A percentile compares a stretch with the other conserved stretches of the same genome.
phyloP scores from a whole-genome alignment of 2,888 invertebrate species.

The Cabera pusaria region DNA sequence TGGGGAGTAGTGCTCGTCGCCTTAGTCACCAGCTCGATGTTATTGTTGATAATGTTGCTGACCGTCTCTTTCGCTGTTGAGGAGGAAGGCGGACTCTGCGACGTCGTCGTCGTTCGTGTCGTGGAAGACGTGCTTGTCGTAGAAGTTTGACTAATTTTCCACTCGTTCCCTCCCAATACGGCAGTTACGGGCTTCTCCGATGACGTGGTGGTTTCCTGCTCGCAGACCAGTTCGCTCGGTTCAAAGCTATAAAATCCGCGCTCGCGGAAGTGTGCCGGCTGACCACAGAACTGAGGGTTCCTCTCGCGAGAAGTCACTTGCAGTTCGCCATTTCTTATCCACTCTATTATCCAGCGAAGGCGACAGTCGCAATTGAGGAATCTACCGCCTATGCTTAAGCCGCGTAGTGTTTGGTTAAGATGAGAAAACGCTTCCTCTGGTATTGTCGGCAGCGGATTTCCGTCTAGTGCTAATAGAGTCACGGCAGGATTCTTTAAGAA shows the following conservation, averaged over 20 bases:
- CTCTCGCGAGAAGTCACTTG: slow-evolving; percentile 96
- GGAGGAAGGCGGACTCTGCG: slow-evolving; percentile 19
- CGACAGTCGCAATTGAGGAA: slow-evolving; percentile 95
- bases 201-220: slow-evolving; percentile 60
- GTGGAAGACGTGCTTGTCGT: slow-evolving; percentile 48
- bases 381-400: slow-evolving; percentile 93
- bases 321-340: slow-evolving; percentile 93
- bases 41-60: slow-evolving; percentile 40
- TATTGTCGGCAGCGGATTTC: slow-evolving; percentile 93
- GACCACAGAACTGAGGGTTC: slow-evolving; percentile 96
- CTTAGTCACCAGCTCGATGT: slow-evolving; percentile 48
- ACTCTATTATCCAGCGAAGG: slow-evolving; percentile 94
- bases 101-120: slow-evolving; percentile 15
- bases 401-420: slow-evolving; percentile 91
- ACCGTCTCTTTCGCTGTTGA: slow-evolving; percentile 41
- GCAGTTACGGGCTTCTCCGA: slow-evolving; percentile 46
- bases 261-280: slow-evolving; percentile 90
- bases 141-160: slow-evolving; percentile 50
- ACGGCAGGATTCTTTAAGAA: slow-evolving; percentile 92
- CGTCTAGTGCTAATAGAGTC: slow-evolving; percentile 94
- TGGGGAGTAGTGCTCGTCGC: slow-evolving; percentile 32
- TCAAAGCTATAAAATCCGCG: slow-evolving; percentile 94
- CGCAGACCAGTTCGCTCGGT: slow-evolving; percentile 88
- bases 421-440: slow-evolving; percentile 90
- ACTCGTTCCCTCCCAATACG: slow-evolving; percentile 42